Evolutionary conservation across 2,113 vertebrate genomes (phyloP), one percentile per base, ranked within the genome.

Genomic region (Telmatochromis brachygnathus): DNA sequence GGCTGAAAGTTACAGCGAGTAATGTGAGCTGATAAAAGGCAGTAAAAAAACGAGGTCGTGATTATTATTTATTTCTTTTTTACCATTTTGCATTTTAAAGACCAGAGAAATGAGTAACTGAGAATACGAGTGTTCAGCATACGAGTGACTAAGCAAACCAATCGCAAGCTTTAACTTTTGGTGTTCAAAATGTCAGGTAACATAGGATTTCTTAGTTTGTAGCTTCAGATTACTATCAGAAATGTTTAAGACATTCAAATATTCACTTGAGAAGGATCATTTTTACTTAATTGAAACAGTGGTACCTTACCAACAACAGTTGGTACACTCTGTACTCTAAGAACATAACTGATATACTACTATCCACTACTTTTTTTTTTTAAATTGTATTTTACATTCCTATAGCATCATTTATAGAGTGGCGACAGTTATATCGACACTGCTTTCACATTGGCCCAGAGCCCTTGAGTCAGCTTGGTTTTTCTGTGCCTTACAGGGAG

Each of bases 401-500:
- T 73, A 47, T 28, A 30, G 23, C 39, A 47, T 75, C 9, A 49
- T 49, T 49, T 49, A 49, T 75, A 47, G 70, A 75, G 21, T 75
- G 39, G 9, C 23, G 5, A 28, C 70, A 77, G 42, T 77, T 77
- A 49, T 19, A 30, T 49, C 23, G 11, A 30, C 70, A 77, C 70
- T 19, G 42, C 23, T 77, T 49, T 75, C 42, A 49, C 6, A 30
- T 19, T 65, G 60, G 13, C 37, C 39, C 39, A 42, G 39, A 45
- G 68, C 68, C 68, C 30, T 55, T 39, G 77, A 80, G 35, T 81
- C 39, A 49, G 42, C 14, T 28, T 60, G 10, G 37, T 70, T 81
- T 77, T 73, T 19, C 6, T 54, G 7, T 83, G 30, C 8, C 7
- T 1, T 15, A 49, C 96, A 99, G 98, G 98, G 98, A 99, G 96